Evolutionary conservation across 2,113 vertebrate species (phyloP).

Genomic region (Rhombomys opimus): DNA sequence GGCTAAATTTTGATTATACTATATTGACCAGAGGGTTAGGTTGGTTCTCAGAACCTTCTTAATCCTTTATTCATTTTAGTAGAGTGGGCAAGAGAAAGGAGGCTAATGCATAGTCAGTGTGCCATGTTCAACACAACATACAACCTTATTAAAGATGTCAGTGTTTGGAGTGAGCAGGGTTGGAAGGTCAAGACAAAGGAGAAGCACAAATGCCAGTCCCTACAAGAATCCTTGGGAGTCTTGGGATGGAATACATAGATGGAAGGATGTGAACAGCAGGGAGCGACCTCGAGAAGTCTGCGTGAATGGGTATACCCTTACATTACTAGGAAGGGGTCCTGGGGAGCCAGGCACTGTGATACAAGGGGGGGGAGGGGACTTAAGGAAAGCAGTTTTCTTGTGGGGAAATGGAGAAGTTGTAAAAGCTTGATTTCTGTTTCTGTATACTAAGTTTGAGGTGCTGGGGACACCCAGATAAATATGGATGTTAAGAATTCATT

Average conservation of each 20-base stretch:
- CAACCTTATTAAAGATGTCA: background rate
- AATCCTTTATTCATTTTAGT: slow-evolving; percentile 26
- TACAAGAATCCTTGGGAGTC: background rate
- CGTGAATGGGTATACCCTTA: no score
- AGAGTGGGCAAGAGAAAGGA: background rate
- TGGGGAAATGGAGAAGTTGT: background rate
- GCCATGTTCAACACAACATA: background rate
- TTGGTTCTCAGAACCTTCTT: background rate
- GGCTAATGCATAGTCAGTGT: background rate
- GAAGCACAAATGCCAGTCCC: background rate
- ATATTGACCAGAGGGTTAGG: background rate
- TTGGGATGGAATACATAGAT: background rate
- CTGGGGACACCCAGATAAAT: background rate
- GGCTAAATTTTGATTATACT: background rate
- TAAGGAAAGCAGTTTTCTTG: background rate
- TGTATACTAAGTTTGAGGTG: background rate
- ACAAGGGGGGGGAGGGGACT: background rate
- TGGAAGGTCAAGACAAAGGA: background rate
- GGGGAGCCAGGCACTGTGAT: background rate
- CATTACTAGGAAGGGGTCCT: background rate
- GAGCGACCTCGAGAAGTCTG: background rate
- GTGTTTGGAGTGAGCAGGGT: background rate
- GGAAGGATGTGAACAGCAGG: background rate
- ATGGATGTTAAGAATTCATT: background rate
- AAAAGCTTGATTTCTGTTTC: background rate